phyloP scores from a whole-genome alignment of 2,888 invertebrate species.

The Xylocampa areola region DNA sequence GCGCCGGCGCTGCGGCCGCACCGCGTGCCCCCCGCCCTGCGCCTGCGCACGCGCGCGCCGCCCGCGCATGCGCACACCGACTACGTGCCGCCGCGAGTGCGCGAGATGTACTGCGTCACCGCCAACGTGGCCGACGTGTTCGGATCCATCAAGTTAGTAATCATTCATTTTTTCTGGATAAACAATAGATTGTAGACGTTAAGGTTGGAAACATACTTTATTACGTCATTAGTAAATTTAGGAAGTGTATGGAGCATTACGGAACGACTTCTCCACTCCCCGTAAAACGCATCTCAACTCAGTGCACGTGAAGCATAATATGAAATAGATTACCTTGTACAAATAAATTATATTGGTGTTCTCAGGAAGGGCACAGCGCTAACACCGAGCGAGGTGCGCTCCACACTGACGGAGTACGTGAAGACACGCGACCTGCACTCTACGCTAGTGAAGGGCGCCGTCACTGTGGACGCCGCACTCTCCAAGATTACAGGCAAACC shows the following conservation, averaged over 20 bases:
- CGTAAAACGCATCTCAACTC: too few relatives aligned
- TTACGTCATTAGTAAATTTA: too few relatives aligned
- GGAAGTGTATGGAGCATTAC: too few relatives aligned
- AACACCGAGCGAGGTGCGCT: conserved; percentile 91
- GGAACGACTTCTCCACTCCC: too few relatives aligned
- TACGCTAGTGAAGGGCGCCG: conserved; percentile 55
- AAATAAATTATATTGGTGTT: neutral
- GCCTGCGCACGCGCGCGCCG: conserved; percentile 76
- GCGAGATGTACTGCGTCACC: conserved; percentile 92
- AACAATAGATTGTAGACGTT: too few relatives aligned
- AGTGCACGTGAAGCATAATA: too few relatives aligned
- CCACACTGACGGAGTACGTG: conserved; percentile 93
- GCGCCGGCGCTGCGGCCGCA: conserved; percentile 88
- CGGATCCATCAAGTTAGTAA: conserved; percentile 84
- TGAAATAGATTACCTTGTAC: too few relatives aligned
- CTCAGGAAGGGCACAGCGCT: conserved; percentile 91
- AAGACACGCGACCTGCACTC: conserved; percentile 88
- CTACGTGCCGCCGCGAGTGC: conserved; percentile 88
- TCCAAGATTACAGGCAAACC: conserved; percentile 65
- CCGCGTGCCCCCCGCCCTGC: conserved; percentile 43
- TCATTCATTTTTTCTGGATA: too few relatives aligned
- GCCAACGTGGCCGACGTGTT: conserved; percentile 91
- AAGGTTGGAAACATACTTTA: too few relatives aligned
- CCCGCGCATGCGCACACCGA: conserved; percentile 47
- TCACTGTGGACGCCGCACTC: conserved; percentile 68